Conservation (phyloP, 2,113 vertebrate genomes). For the Reinhardtius hippoglossoides region DNA sequence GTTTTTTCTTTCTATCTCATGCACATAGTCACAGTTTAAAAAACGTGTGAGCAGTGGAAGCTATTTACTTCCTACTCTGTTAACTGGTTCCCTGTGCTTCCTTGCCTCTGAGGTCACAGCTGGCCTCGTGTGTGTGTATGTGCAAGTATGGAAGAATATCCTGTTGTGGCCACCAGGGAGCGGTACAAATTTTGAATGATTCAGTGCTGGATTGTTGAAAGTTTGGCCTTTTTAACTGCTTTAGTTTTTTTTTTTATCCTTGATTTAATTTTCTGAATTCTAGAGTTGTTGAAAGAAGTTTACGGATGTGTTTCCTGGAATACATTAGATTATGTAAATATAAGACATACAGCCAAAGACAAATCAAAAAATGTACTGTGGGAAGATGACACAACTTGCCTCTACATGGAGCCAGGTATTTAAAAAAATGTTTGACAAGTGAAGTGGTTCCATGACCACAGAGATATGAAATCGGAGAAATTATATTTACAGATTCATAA, state of each 20-base stretch:
- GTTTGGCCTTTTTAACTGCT: not conserved
- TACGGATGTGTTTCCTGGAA: not conserved
- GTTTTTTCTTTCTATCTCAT: not conserved
- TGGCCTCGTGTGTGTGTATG: conserved; percentile 28
- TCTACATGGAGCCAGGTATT: not conserved
- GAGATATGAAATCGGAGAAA: too few species aligned
- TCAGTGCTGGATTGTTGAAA: not conserved
- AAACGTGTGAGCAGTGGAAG: not conserved
- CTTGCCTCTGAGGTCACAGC: conserved; percentile 42
- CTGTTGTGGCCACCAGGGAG: conserved; percentile 37
- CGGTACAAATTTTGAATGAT: not conserved
- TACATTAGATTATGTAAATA: not conserved
- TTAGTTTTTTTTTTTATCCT: not conserved
- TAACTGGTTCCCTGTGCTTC: conserved; percentile 3
- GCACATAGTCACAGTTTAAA: not conserved
- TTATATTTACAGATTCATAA: too few species aligned
- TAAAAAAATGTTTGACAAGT: not conserved
- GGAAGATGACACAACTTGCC: not conserved
- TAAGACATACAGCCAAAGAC: not conserved
- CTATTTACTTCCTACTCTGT: not conserved
- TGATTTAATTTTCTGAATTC: not conserved
- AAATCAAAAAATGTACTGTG: not conserved
- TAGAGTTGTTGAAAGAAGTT: not conserved
- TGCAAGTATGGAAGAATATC: not conserved
- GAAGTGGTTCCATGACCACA: too few species aligned